Percentiles rank a stretch among this genome's conserved stretches.
Evolutionary conservation across 2,797 vertebrate genomes (phyloP).

Genomic region (Chelmon rostratus): DNA sequence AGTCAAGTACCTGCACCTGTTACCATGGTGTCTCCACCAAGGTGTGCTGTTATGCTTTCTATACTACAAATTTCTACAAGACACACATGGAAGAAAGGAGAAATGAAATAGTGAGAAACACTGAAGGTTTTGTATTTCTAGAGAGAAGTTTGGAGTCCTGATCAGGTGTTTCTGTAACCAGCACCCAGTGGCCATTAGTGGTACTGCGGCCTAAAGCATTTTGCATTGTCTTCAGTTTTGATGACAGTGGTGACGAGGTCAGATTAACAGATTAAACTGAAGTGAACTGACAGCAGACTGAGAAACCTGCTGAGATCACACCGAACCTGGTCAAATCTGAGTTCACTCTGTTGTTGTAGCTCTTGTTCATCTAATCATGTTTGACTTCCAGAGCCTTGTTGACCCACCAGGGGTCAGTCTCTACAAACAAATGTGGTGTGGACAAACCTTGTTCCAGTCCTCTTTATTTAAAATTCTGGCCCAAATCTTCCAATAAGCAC

Average conservation of each 20-base stretch:
- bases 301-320: not conserved
- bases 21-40: no score
- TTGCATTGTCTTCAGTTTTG: no score
- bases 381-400: not conserved
- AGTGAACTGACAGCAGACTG: not conserved
- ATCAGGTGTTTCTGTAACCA: not conserved
- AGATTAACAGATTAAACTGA: not conserved
- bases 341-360: not conserved
- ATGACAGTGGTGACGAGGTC: not conserved
- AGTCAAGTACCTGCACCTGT: not conserved
- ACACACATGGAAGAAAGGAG: not conserved
- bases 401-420: slow-evolving; percentile 58
- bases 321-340: not conserved
- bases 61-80: no score
- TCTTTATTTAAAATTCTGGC: not conserved
- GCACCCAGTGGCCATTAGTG: not conserved
- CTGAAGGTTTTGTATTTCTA: no score
- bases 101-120: no score
- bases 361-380: no score
- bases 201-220: not conserved
- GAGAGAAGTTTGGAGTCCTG: no score
- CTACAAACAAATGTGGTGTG: slow-evolving; percentile 7
- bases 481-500: not conserved
- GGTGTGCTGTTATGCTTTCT: no score
- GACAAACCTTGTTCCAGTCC: not conserved